Percentiles rank a stretch among this genome's conserved stretches.
Evolutionary conservation across 2,888 invertebrate species (phyloP).

Genomic region (Suillia variegata): DNA sequence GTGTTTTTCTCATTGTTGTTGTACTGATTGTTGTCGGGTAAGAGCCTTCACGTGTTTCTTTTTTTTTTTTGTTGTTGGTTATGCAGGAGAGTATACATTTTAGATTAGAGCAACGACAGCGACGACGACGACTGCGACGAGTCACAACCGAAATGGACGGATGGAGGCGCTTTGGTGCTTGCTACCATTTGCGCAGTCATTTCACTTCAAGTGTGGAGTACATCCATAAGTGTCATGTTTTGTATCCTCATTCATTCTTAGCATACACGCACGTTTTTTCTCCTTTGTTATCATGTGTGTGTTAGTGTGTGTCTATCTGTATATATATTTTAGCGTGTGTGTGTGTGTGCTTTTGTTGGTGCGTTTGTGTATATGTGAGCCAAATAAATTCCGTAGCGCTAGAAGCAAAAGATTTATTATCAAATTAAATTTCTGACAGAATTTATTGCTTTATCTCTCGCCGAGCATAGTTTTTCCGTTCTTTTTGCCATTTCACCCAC

Average conservation of each 20-base stretch:
- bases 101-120: slow-evolving; percentile 7
- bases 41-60: slow-evolving; percentile 1
- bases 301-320: slow-evolving; percentile 13
- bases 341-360: slow-evolving; percentile 19
- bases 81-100: background rate
- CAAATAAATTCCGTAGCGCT: slow-evolving; percentile 62
- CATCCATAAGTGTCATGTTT: slow-evolving; percentile 56
- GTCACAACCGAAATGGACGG: slow-evolving; percentile 21
- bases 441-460: slow-evolving; percentile 64
- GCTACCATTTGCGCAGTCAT: slow-evolving; percentile 18
- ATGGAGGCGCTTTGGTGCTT: slow-evolving; percentile 36
- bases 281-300: slow-evolving; percentile 19
- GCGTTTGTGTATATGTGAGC: slow-evolving; percentile 40
- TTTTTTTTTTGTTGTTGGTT: too few species aligned
- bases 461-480: slow-evolving; percentile 58
- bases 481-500: slow-evolving; percentile 48
- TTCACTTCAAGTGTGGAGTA: slow-evolving; percentile 27
- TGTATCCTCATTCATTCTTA: slow-evolving; percentile 51
- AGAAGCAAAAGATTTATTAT: slow-evolving; percentile 63
- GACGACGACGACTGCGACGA: too few species aligned
- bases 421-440: slow-evolving; percentile 64
- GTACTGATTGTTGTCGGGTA: too few species aligned
- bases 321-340: slow-evolving; percentile 17
- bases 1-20: too few species aligned
- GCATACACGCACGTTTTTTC: slow-evolving; percentile 52